Evolutionary conservation across 1,140 invertebrate species (phyloP).

Genomic region (Drosophila teissieri): DNA sequence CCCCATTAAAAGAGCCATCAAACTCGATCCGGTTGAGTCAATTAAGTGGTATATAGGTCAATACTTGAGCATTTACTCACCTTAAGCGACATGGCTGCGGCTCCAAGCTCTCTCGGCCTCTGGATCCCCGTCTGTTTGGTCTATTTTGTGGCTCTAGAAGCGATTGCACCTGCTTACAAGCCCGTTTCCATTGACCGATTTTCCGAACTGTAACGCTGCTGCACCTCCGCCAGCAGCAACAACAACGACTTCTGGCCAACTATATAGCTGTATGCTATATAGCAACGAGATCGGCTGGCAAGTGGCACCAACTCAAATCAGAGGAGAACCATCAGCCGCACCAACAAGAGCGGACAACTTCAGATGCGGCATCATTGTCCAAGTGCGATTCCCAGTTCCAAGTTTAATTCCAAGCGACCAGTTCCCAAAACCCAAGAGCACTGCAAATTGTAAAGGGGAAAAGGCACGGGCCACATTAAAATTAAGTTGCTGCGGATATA

Average conservation of each 20-base stretch:
- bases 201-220: slow-evolving; percentile 68
- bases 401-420: slow-evolving; percentile 43
- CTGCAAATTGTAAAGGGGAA: slow-evolving; percentile 49
- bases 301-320: slow-evolving; percentile 55
- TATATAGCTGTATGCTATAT: slow-evolving; percentile 23
- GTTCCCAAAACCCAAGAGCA: slow-evolving; percentile 50
- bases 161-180: slow-evolving; percentile 74
- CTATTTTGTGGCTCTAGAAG: slow-evolving; percentile 36
- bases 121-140: too few relatives aligned
- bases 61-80: slow-evolving; percentile 60
- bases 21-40: slow-evolving; percentile 19
- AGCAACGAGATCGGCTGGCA: slow-evolving; percentile 38
- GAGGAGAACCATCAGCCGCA: slow-evolving; percentile 39
- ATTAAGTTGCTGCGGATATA: slow-evolving; percentile 58
- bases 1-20: slow-evolving; percentile 12
- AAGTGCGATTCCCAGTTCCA: slow-evolving; percentile 42
- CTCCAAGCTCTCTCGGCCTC: slow-evolving; percentile 19
- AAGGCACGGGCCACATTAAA: slow-evolving; percentile 58
- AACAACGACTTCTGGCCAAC: slow-evolving; percentile 32
- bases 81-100: slow-evolving; percentile 71
- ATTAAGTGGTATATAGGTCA: slow-evolving; percentile 53
- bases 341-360: slow-evolving; percentile 35
- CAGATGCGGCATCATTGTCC: slow-evolving; percentile 53
- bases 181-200: slow-evolving; percentile 82
- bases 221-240: slow-evolving; percentile 26